These are phyloP conservation scores for Ibidorhyncha struthersii DNA, from an alignment of 2,113 vertebrate genomes.

Conservation along the genomic window DNA sequence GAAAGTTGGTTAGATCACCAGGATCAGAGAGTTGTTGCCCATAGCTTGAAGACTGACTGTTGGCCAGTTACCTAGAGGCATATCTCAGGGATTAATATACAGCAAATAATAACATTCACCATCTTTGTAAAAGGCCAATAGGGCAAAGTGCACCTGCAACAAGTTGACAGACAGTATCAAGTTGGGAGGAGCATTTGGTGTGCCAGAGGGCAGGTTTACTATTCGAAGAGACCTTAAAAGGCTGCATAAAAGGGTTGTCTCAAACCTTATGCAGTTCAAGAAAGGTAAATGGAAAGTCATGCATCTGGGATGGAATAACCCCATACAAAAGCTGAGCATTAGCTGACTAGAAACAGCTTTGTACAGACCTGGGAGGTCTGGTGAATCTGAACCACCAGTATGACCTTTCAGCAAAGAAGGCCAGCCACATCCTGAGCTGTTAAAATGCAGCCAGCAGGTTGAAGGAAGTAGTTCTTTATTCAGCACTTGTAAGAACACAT, in stretches of 20 bases:
- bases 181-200: neutral
- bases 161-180: neutral
- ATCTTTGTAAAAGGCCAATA: neutral
- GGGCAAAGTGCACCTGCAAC: neutral
- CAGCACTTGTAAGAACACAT: neutral
- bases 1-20: neutral
- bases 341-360: neutral
- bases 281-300: neutral
- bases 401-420: neutral
- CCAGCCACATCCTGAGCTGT: neutral
- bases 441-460: neutral
- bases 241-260: neutral
- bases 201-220: neutral
- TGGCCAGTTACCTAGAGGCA: neutral
- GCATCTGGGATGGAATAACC: neutral
- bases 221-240: neutral
- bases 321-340: neutral
- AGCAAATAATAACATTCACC: neutral
- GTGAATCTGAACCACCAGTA: neutral
- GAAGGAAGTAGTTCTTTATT: neutral
- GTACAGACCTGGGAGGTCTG: neutral
- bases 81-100: neutral
- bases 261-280: neutral
- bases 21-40: neutral
- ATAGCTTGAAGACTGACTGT: neutral